phyloP scores from a whole-genome alignment of 2,888 invertebrate genomes.

The Drosophila affinis region DNA sequence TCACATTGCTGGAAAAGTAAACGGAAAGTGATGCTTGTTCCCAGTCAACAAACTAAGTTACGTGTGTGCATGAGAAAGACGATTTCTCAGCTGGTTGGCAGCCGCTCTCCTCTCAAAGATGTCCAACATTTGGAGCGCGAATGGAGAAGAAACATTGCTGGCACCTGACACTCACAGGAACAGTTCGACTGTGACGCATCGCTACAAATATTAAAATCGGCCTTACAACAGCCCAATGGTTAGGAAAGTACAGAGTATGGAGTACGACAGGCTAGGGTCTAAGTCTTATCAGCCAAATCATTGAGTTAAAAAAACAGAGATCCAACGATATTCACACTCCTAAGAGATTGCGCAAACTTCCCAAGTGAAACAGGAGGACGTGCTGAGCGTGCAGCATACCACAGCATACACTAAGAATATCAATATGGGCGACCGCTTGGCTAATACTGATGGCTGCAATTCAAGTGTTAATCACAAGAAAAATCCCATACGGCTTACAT shows the following conservation, averaged over 20 bases:
- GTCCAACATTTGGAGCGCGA: conserved; percentile 6
- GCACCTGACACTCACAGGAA: conserved; percentile 65
- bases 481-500: conserved; percentile 63
- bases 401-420: not conserved
- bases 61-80: not conserved
- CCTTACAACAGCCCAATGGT: conserved; percentile 38
- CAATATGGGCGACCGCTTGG: not conserved
- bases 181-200: conserved; percentile 72
- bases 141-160: not conserved
- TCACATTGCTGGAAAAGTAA: conserved; percentile 72
- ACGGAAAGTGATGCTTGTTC: conserved; percentile 55
- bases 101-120: conserved; percentile 14
- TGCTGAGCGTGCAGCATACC: not conserved
- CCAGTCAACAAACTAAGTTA: conserved; percentile 42
- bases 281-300: conserved; percentile 1
- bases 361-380: conserved; percentile 26
- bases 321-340: conserved; percentile 8
- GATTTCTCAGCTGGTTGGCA: not conserved
- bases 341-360: conserved; percentile 3
- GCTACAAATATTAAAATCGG: conserved; percentile 62
- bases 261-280: conserved; percentile 2
- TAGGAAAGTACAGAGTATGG: not conserved
- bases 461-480: conserved; percentile 54
- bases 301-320: not conserved
- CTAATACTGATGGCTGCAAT: conserved; percentile 49